Evolutionary conservation across 2,797 vertebrate genomes (phyloP).

Genomic region (Enteromius anoplus): DNA sequence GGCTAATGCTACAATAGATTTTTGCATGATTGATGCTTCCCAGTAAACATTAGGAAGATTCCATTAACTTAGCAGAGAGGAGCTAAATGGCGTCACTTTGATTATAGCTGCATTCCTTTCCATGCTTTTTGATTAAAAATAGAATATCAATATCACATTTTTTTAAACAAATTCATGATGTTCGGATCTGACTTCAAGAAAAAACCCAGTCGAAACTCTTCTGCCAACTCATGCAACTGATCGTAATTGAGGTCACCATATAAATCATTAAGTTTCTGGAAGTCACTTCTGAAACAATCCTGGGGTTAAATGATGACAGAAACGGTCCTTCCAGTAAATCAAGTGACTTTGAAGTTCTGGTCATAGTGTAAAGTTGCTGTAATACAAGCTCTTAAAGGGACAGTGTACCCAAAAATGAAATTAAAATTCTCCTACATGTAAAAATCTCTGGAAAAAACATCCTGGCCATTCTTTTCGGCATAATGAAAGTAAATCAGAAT

Average conservation of each 20-base stretch:
- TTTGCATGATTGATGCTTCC: slow-evolving; percentile 86
- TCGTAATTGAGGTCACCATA: slow-evolving; percentile 57
- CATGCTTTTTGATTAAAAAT: slow-evolving; percentile 74
- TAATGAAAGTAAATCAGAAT: background rate
- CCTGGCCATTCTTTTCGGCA: background rate
- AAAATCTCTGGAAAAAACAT: background rate
- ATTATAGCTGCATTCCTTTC: slow-evolving; percentile 81
- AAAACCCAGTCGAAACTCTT: slow-evolving; percentile 31
- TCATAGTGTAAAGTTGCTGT: slow-evolving; percentile 41
- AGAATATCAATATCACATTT: slow-evolving; percentile 73
- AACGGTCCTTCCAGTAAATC: slow-evolving; percentile 60
- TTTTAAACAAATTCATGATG: slow-evolving; percentile 75
- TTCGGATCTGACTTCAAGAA: slow-evolving; percentile 58
- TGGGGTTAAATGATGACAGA: slow-evolving; percentile 51
- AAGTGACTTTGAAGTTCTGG: slow-evolving; percentile 68
- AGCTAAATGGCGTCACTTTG: slow-evolving; percentile 83
- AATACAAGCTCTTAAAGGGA: background rate
- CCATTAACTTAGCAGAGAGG: slow-evolving; percentile 86
- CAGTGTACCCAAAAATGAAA: background rate
- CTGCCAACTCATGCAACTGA: slow-evolving; percentile 52
- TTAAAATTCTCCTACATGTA: background rate
- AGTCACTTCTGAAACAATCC: slow-evolving; percentile 52
- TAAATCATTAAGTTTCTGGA: slow-evolving; percentile 61
- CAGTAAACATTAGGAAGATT: slow-evolving; percentile 86
- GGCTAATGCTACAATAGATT: slow-evolving; percentile 89